Percentiles rank a stretch among this genome's conserved stretches.
Conservation (phyloP, 2,797 vertebrate species). For the Gymnopithys bicolor region DNA sequence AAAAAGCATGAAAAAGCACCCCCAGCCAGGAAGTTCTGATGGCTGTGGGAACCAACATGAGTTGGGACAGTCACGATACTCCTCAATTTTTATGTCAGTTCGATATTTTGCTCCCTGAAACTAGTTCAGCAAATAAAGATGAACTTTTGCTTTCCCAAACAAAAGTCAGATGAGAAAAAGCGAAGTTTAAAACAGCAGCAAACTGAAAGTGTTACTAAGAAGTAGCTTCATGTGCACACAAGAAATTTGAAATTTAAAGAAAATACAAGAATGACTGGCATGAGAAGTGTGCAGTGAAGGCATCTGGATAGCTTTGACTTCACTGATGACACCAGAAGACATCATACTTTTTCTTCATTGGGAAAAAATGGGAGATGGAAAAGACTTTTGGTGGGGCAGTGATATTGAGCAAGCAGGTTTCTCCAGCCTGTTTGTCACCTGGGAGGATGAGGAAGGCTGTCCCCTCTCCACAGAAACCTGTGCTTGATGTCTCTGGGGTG, state of each 20-base stretch:
- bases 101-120: accelerated
- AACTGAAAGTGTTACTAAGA: not conserved
- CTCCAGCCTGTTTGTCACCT: not conserved
- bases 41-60: not conserved
- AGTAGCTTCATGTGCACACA: not conserved
- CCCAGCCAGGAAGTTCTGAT: not conserved
- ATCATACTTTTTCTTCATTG: not conserved
- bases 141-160: not conserved
- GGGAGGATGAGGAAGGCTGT: not conserved
- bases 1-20: accelerated
- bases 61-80: not conserved
- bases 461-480: not conserved
- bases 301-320: not conserved
- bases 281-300: not conserved
- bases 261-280: not conserved
- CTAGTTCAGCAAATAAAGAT: not conserved
- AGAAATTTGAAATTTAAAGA: not conserved
- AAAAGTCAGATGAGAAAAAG: not conserved
- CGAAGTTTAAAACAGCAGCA: not conserved
- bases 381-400: not conserved
- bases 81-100: not conserved
- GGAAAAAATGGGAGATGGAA: not conserved
- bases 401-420: not conserved
- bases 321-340: not conserved
- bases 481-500: not conserved